Conservation (phyloP, 2,888 invertebrate genomes). For the Dastarcus helophoroides region DNA sequence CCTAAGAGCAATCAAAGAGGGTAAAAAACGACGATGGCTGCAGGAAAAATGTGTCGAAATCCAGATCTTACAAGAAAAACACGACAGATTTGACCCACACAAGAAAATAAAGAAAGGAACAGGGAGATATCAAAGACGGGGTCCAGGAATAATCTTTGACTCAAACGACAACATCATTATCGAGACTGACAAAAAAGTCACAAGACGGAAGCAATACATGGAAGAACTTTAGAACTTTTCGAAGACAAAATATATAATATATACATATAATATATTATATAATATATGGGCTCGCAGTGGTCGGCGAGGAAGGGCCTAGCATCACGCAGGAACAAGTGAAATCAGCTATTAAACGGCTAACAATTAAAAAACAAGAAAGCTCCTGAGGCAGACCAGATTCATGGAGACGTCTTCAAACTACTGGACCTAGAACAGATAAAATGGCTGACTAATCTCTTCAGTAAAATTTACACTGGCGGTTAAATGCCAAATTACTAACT, state of each 20-base stretch:
- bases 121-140: neutral
- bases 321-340: neutral
- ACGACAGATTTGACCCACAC: conserved; percentile 2
- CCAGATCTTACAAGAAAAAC: no score
- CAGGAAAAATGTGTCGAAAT: no score
- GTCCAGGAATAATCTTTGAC: neutral
- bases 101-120: neutral
- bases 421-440: neutral
- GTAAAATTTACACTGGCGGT: neutral
- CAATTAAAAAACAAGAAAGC: conserved; percentile 1
- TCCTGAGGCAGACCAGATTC: neutral
- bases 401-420: neutral
- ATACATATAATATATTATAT: no score
- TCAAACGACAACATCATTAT: no score
- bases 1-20: no score
- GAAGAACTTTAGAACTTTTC: no score
- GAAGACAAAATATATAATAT: no score
- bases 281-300: no score
- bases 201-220: no score
- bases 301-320: neutral
- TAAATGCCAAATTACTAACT: conserved; percentile 2
- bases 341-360: conserved; percentile 1
- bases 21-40: no score
- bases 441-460: neutral
- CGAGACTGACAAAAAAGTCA: no score